Base-by-base conservation (phyloP, 2,888 invertebrate species). In the Disparrhopalites patrizii region DNA sequence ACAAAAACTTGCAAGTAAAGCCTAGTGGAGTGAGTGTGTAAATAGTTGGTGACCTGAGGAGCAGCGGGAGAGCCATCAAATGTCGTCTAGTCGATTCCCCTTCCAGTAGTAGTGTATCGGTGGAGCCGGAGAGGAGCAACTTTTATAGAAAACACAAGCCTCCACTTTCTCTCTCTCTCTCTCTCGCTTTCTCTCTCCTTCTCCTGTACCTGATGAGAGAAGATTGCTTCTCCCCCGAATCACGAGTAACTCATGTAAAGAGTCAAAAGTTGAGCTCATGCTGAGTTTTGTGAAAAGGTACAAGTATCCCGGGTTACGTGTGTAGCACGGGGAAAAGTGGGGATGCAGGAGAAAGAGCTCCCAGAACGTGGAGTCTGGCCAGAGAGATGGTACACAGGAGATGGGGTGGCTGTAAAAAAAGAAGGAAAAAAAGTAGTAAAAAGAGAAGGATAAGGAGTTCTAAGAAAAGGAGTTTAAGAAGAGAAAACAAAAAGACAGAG, bases 241-340 rank as follows among this genome's bases (percentile, higher is more conserved):
- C 58, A 25, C 61, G 23, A 28, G 62, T 31, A 63, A 63, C 55
- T 31, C 62, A 55, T 54, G 62, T 63, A 55, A 27, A 51, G 33
- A 62, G 51, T 52, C 31, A 62, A 54, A 61, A 61, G 60, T 61
- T 50, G 60, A 50, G 50, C 60, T 61, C 60, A 47, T 61, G 60
- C 60, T 61, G 60, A 50, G 60, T 51, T 50, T 61, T 61, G 60
- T 61, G 50, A 61, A 61, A 61, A 61, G 58, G 50, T 61, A 61
- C 60, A 50, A 61, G 60, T 61, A 50, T 61, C 50, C 25, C 30
- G 54, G 54, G 33, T 30, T 3, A n/a, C 20, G 40, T 40, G 40
- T 3, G 3, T 18, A 40, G 20, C 56, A 18, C 33, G 38, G 13
- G 18, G n/a, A 38, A 36, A 8, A 23, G 56, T 2, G 20, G 55